Conservation (phyloP, 1,140 invertebrate genomes). For the Druon quercuslanigerum region DNA sequence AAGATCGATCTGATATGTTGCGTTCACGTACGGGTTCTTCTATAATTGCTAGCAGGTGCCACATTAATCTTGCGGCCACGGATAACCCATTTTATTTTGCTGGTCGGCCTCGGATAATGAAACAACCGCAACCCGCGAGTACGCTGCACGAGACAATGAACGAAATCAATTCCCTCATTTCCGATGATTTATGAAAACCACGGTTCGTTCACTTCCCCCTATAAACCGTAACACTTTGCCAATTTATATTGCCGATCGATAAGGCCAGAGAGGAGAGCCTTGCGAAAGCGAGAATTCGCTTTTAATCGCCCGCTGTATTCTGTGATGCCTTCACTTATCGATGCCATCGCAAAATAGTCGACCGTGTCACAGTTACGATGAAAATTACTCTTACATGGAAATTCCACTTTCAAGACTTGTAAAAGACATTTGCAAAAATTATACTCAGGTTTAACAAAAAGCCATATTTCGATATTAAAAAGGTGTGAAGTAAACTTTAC, state of each 20-base stretch:
- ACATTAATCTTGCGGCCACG: constrained; percentile 65
- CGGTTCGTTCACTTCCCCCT: background rate
- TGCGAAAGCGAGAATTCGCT: too few species aligned
- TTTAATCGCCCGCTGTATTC: too few species aligned
- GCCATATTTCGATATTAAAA: too few species aligned
- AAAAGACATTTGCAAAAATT: too few species aligned
- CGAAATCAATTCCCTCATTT: constrained; percentile 55
- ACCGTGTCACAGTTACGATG: too few species aligned
- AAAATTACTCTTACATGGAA: too few species aligned
- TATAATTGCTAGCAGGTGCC: constrained; percentile 65
- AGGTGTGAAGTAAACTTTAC: too few species aligned
- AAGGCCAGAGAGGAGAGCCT: background rate
- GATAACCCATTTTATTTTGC: constrained; percentile 60
- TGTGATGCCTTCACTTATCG: too few species aligned
- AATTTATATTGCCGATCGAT: background rate
- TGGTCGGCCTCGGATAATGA: constrained; percentile 53
- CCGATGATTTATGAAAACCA: constrained; percentile 46
- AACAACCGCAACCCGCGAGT: constrained; percentile 52
- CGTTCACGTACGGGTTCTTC: constrained; percentile 42
- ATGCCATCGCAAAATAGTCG: too few species aligned
- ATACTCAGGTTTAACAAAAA: too few species aligned
- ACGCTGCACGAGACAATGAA: constrained; percentile 44
- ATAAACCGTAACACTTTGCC: background rate
- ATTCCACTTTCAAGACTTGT: too few species aligned
- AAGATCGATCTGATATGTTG: constrained; percentile 51